phyloP scores from a whole-genome alignment of 1,140 invertebrate genomes.

The Zaprionus ornatus region DNA sequence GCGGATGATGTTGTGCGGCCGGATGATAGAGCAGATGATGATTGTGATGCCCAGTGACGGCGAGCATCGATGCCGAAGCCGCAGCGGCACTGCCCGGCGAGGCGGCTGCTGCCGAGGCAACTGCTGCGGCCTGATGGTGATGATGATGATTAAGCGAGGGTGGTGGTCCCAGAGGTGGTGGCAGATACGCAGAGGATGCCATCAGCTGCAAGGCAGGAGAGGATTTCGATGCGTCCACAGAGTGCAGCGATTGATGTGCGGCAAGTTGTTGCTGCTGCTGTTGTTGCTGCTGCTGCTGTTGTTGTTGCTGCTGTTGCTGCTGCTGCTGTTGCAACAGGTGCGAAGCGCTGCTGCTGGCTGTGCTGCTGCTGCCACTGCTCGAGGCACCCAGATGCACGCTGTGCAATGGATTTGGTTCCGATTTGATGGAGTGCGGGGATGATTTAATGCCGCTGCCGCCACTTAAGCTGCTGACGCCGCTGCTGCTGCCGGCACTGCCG shows the following conservation, averaged over 20 bases:
- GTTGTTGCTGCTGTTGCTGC: conserved; percentile 58
- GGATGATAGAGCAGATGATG: conserved; percentile 83
- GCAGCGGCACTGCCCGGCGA: conserved; percentile 57
- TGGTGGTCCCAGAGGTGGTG: conserved; percentile 76
- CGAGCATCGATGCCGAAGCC: conserved; percentile 70
- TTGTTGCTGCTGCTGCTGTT: conserved; percentile 65
- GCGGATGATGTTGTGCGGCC: conserved; percentile 80
- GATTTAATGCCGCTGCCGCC: conserved; percentile 82
- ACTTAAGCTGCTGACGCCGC: conserved; percentile 84
- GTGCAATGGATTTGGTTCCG: conserved; percentile 77
- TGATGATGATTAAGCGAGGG: conserved; percentile 74
- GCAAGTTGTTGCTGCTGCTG: conserved; percentile 54
- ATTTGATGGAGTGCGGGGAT: conserved; percentile 80
- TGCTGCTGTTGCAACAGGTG: conserved; percentile 72
- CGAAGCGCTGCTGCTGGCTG: conserved; percentile 69
- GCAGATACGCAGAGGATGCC: conserved; percentile 76
- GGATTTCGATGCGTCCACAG: conserved; percentile 55
- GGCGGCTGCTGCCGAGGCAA: conserved; percentile 41
- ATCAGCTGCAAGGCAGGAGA: conserved; percentile 74
- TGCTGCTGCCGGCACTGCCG: conserved; percentile 76
- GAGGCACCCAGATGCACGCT: conserved; percentile 77
- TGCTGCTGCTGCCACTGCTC: conserved; percentile 83
- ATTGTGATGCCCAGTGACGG: conserved; percentile 73
- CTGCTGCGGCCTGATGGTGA: conserved; percentile 67
- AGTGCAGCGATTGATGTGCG: conserved; percentile 43